Base-by-base conservation (phyloP, 2,888 invertebrate species). In the Tiliacea citrago region DNA sequence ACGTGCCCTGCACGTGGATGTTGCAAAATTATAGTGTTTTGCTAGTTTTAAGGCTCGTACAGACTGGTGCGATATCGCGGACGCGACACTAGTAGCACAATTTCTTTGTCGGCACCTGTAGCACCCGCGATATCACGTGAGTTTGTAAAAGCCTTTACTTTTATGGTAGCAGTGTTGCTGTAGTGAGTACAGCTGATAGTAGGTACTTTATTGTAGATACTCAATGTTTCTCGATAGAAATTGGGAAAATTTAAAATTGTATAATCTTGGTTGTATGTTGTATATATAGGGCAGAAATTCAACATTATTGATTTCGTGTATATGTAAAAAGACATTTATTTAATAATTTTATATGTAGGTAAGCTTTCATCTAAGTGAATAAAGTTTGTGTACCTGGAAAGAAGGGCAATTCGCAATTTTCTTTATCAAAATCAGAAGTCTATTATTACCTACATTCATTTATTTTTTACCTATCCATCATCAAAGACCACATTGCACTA, bases 11-110 rank as follows among this genome's bases (percentile, higher is more conserved):
- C 72, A 76, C 71, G 71, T 81, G 72, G 58, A 61, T 45, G 29
- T 69, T 69, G 75, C 70, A 51, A 77, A 84, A 76, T 85, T 70
- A 71, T 81, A 65, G 63, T 77, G 73, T 83, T 72, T 66, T 72
- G 72, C 49, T 75, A 29, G 21, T n/a, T n/a, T n/a, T n/a, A n/a
- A n/a, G n/a, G n/a, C n/a, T n/a, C n/a, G n/a, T n/a, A n/a, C n/a
- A n/a, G n/a, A n/a, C n/a, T n/a, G n/a, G n/a, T n/a, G n/a, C n/a
- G n/a, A n/a, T n/a, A n/a, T n/a, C n/a, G n/a, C n/a, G n/a, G n/a
- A n/a, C n/a, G n/a, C n/a, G n/a, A n/a, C n/a, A n/a, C n/a, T n/a
- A n/a, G n/a, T n/a, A n/a, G n/a, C n/a, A n/a, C n/a, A n/a, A n/a
- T n/a, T n/a, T n/a, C n/a, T n/a, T n/a, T n/a, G n/a, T n/a, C n/a